Conservation (phyloP, 2,888 invertebrate species). For the Halictus quadricinctus region DNA sequence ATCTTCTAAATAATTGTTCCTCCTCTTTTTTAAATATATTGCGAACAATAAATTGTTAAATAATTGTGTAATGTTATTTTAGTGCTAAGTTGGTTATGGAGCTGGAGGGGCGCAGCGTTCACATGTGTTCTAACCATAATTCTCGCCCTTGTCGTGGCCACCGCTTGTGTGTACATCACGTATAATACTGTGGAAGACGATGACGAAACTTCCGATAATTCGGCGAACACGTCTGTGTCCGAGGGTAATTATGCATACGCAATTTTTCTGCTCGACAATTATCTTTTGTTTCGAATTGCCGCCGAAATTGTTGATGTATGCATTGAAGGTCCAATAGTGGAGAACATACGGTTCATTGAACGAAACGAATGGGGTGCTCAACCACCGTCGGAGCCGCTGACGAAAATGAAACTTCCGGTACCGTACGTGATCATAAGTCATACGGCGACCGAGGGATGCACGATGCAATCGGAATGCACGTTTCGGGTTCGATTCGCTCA, state of each 20-base stretch:
- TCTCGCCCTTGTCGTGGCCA: conserved; percentile 65
- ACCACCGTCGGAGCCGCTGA: conserved; percentile 80
- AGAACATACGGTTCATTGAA: conserved; percentile 83
- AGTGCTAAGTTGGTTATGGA: conserved; percentile 74
- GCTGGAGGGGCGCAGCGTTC: conserved; percentile 71
- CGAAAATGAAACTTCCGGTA: conserved; percentile 73
- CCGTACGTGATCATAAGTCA: conserved; percentile 78
- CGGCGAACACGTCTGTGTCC: background rate
- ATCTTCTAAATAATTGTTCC: background rate
- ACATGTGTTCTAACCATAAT: conserved; percentile 69
- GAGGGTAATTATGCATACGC: conserved; percentile 52
- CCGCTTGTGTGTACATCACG: conserved; percentile 62
- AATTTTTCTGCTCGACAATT: background rate
- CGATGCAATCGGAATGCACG: conserved; percentile 71
- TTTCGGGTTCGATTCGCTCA: conserved; percentile 72
- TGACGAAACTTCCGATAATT: background rate
- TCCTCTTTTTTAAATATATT: background rate
- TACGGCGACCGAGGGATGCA: conserved; percentile 78
- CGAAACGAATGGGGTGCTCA: conserved; percentile 88
- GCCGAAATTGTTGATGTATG: background rate
- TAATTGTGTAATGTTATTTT: conserved; percentile 50
- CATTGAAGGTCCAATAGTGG: conserved; percentile 62
- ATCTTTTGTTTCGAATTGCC: background rate
- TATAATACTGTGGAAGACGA: conserved; percentile 35
- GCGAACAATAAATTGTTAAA: background rate